These are phyloP conservation scores for Chaetoderma sp. DNA, from an alignment of 2,888 invertebrate genomes.

Conservation along the genomic window DNA sequence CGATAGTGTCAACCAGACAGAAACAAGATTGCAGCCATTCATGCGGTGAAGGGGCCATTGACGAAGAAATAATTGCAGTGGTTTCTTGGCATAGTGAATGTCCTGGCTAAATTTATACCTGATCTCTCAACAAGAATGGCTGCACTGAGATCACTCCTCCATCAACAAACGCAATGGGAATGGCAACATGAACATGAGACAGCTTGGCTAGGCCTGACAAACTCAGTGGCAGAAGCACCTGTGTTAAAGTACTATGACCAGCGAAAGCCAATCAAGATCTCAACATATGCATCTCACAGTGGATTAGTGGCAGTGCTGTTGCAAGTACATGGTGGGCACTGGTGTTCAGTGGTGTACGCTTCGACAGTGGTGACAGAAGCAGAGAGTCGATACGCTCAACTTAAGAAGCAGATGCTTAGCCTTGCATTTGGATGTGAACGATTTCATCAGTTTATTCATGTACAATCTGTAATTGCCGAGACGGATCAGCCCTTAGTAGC, in stretches of 20 bases:
- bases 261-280: conserved; percentile 5
- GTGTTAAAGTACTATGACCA: conserved; percentile 2
- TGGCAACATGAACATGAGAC: conserved; percentile 8
- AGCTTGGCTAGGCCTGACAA: conserved; percentile 1
- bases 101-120: conserved; percentile 1
- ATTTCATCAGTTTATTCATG: too few species aligned
- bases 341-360: neutral
- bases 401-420: neutral
- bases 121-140: conserved; percentile 4
- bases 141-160: conserved; percentile 1
- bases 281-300: conserved; percentile 9
- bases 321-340: too few species aligned
- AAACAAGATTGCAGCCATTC: neutral
- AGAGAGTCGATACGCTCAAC: neutral
- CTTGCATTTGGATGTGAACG: neutral
- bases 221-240: neutral
- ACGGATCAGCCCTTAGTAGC: too few species aligned
- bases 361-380: neutral
- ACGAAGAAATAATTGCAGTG: neutral
- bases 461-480: too few species aligned
- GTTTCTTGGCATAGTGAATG: conserved; percentile 6
- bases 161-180: neutral
- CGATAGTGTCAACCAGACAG: neutral
- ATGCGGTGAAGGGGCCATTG: neutral
- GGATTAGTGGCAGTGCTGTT: conserved; percentile 20